Base-by-base conservation (phyloP, 2,113 vertebrate genomes). In the Sinocyclocheilus rhinocerous region DNA sequence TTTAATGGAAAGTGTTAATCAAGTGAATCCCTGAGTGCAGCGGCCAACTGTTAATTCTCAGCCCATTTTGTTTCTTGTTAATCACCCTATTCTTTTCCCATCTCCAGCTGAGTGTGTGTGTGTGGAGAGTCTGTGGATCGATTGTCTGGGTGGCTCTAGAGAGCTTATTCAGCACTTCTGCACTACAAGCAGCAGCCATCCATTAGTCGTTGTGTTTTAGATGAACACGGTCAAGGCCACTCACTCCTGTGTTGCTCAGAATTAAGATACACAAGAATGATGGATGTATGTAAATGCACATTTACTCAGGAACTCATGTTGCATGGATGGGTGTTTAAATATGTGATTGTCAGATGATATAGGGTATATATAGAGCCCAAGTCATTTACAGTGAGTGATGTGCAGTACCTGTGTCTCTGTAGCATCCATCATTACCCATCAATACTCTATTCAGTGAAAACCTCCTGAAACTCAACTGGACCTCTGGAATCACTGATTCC, bases 141-240 rank as follows among this genome's bases (percentile, higher is more conserved):
- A 85, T 77, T 55, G 24, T 18, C 33, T 29, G 73, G n/a, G 24
- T 42, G 69, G 73, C 89, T 88, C 82, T 55, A 24, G 90, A 87
- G 87, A 84, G 85, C 88, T 91, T 91, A 93, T 87, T 93, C 92
- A 89, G 90, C 91, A 91, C 45, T n/a, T n/a, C 39, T 15, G 42
- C 18, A 15, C n/a, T 45, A 42, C 80, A 84, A 42, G 13, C 57
- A 83, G 69, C 75, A 80, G 55, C 63, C 39, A 55, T 81, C 84
- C 24, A 11, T 79, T 50, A 55, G 12, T 39, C 24, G 55, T 61
- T 76, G n/a, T 55, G 22, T 45, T 13, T 29, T 10, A 61, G 24
- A 42, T 12, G 3, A 6, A 26, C 36, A 33, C 10, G 22, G 42
- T 45, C 33, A 70, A 61, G 52, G 67, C 22, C 67, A n/a, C 12